Conservation (phyloP, 2,888 invertebrate species). For the Enoplolaimus lenunculus region DNA sequence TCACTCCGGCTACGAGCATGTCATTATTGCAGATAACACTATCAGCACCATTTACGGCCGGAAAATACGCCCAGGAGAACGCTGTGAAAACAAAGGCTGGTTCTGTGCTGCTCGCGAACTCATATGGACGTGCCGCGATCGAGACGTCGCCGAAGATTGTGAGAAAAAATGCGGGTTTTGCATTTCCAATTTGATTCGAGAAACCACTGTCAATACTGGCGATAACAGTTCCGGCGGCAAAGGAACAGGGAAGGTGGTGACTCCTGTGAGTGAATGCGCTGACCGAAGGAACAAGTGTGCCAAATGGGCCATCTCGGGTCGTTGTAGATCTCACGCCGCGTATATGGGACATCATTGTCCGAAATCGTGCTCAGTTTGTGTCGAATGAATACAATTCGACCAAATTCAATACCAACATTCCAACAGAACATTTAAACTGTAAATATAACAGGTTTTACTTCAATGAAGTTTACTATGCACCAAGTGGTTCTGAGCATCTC, state of each 20-base stretch:
- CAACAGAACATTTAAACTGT: too few relatives aligned
- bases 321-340: background rate
- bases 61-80: background rate
- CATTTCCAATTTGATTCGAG: background rate
- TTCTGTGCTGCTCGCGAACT: background rate
- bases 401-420: too few relatives aligned
- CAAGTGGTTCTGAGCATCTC: too few relatives aligned
- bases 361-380: background rate
- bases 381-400: too few relatives aligned
- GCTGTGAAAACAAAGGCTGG: background rate
- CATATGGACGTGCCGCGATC: background rate
- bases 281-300: background rate
- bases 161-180: background rate
- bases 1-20: too few relatives aligned
- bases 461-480: too few relatives aligned
- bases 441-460: too few relatives aligned
- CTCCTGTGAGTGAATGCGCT: background rate
- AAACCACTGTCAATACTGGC: background rate
- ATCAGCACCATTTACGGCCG: background rate
- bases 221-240: background rate
- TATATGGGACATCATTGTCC: background rate
- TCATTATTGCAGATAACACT: too few relatives aligned
- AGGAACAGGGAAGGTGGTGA: background rate
- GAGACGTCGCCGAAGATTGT: background rate
- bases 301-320: background rate